Evolutionary conservation across 2,888 invertebrate genomes (phyloP).

Genomic region (Polymixis flavicincta): DNA sequence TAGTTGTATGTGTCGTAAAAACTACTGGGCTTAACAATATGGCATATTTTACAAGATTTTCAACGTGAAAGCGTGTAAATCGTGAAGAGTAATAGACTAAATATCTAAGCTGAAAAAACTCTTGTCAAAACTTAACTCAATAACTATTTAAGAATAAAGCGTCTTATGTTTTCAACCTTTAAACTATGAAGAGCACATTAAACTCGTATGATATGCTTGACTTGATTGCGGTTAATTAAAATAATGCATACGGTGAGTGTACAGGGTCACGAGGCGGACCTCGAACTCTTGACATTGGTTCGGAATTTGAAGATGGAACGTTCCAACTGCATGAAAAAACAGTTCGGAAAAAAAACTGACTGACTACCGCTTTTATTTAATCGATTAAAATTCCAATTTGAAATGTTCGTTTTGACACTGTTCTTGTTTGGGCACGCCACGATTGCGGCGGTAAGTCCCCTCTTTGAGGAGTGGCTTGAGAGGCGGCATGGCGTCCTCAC

Average conservation of each 20-base stretch:
- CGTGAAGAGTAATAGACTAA: not conserved
- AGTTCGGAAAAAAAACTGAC: not conserved
- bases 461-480: too few relatives aligned
- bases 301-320: constrained; percentile 33
- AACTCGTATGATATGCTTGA: constrained; percentile 34
- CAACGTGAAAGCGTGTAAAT: not conserved
- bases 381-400: too few relatives aligned
- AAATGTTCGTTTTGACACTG: too few relatives aligned
- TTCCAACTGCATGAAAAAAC: not conserved
- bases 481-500: too few relatives aligned
- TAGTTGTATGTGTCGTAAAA: not conserved
- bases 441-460: too few relatives aligned
- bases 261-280: constrained; percentile 42
- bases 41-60: not conserved
- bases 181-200: constrained; percentile 28
- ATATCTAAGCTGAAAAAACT: not conserved
- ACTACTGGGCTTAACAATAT: not conserved
- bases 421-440: too few relatives aligned
- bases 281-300: constrained; percentile 59
- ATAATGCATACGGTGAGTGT: constrained; percentile 35
- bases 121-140: too few relatives aligned
- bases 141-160: constrained; percentile 14
- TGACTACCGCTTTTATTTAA: not conserved
- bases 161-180: constrained; percentile 45
- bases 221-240: constrained; percentile 55